Evolutionary conservation across 2,113 vertebrate genomes (phyloP).

Genomic region (Myiozetetes cayanensis): DNA sequence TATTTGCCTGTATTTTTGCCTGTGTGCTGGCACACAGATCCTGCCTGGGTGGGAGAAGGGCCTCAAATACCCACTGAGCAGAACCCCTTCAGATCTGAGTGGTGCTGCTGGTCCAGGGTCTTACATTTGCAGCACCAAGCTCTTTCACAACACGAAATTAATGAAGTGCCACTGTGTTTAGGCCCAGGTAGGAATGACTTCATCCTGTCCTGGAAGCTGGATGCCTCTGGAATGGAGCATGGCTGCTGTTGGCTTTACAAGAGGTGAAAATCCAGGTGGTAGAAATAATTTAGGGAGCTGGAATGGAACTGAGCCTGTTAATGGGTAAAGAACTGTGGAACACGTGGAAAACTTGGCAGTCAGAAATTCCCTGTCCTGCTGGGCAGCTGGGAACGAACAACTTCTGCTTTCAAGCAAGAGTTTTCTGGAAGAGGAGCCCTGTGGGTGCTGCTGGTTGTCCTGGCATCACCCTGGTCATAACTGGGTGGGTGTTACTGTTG

Average conservation of each 20-base stretch:
- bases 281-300: neutral
- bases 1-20: neutral
- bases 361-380: neutral
- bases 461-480: neutral
- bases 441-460: neutral
- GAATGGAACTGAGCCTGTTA: neutral
- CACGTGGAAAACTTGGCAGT: neutral
- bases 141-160: neutral
- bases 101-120: neutral
- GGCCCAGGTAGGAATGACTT: neutral
- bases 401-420: neutral
- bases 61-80: neutral
- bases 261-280: neutral
- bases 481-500: neutral
- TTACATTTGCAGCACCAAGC: neutral
- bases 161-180: neutral
- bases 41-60: neutral
- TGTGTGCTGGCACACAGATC: neutral
- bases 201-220: neutral
- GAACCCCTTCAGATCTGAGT: neutral
- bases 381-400: neutral
- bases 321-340: neutral
- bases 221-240: neutral
- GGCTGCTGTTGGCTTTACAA: neutral
- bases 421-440: neutral